Evolutionary conservation across 2,113 vertebrate species (phyloP).

Genomic region (Euleptes europaea): DNA sequence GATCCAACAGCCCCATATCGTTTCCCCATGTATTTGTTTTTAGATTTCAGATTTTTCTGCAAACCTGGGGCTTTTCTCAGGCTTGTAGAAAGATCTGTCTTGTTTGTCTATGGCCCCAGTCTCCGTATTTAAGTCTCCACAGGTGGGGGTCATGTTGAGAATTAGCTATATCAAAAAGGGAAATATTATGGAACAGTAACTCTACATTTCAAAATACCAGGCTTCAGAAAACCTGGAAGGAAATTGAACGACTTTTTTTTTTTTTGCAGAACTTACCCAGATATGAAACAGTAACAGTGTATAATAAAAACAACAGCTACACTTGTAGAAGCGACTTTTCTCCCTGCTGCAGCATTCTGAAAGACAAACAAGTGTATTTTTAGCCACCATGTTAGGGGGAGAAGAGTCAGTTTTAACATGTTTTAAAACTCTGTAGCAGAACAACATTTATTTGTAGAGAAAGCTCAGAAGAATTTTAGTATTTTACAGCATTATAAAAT

Average conservation of each 20-base stretch:
- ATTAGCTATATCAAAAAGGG: neutral
- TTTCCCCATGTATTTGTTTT: too few species aligned
- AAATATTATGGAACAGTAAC: constrained; percentile 6
- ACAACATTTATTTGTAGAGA: neutral
- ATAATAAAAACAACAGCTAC: constrained; percentile 75
- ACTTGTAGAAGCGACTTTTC: constrained; percentile 80
- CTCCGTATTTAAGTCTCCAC: too few species aligned
- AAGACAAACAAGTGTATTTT: constrained; percentile 51
- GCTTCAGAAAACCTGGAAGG: neutral
- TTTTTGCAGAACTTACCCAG: constrained; percentile 73
- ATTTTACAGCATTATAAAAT: neutral
- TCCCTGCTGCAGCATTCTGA: constrained; percentile 81
- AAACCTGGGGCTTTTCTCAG: too few species aligned
- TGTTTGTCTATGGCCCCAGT: too few species aligned
- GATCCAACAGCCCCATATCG: too few species aligned
- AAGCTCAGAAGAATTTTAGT: neutral
- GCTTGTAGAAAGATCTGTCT: too few species aligned
- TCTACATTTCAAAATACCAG: neutral
- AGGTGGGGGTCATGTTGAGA: too few species aligned
- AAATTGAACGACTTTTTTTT: neutral
- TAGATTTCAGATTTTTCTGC: too few species aligned
- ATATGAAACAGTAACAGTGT: constrained; percentile 78
- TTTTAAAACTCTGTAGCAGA: neutral
- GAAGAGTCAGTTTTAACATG: constrained; percentile 4
- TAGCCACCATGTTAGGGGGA: neutral